These are phyloP conservation scores for Geodia barretti DNA, from an alignment of 37 sponge, comb jelly and placozoan genomes.

Conservation along the genomic window DNA sequence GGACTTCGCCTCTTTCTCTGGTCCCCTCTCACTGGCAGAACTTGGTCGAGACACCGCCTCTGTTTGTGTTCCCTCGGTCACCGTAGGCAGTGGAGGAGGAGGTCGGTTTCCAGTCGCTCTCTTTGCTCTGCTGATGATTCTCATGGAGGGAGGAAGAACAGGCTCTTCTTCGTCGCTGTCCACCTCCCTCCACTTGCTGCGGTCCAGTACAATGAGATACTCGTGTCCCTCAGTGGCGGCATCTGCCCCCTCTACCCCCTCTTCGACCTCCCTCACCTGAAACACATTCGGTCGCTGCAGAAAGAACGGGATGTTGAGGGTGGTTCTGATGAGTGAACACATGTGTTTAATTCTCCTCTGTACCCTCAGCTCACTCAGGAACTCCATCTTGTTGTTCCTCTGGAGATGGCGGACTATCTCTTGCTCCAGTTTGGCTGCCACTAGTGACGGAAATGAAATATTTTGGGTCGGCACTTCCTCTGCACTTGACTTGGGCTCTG, in stretches of 20 bases:
- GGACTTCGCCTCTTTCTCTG: neutral
- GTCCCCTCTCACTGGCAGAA: neutral
- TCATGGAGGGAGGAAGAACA: neutral
- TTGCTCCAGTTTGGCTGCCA: neutral
- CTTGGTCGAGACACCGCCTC: neutral
- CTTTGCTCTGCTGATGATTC: neutral
- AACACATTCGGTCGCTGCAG: neutral
- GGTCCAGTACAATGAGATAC: neutral
- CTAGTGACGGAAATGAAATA: neutral
- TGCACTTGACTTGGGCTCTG: neutral
- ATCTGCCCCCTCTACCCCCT: neutral
- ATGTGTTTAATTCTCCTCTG: neutral
- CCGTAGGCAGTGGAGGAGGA: neutral
- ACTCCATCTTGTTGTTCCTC: neutral
- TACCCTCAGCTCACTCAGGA: neutral
- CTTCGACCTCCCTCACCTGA: neutral
- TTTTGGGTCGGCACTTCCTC: neutral
- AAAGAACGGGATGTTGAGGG: neutral
- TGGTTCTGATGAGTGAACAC: neutral
- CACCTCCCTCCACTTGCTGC: neutral
- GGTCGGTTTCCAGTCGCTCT: neutral
- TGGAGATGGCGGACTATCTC: neutral
- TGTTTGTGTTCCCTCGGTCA: neutral
- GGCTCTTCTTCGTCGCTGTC: neutral
- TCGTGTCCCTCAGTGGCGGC: neutral